Conservation (phyloP, 2,888 invertebrate species). For the Nysson spinosus region DNA sequence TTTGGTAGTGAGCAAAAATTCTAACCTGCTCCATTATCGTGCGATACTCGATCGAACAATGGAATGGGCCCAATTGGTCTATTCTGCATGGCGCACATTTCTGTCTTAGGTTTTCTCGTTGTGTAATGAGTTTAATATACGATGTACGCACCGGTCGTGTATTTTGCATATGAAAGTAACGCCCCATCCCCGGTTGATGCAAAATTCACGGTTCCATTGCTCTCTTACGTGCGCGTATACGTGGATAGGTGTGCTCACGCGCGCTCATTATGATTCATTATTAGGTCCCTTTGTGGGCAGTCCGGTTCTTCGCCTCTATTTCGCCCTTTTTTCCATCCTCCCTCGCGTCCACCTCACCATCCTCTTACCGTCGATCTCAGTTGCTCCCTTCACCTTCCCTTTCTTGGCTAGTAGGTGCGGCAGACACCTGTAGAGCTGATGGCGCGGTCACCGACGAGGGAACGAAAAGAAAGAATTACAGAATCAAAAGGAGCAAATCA, state of each 20-base stretch:
- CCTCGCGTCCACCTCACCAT: constrained; percentile 32
- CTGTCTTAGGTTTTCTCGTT: constrained; percentile 27
- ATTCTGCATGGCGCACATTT: constrained; percentile 5
- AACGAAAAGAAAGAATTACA: constrained; percentile 51
- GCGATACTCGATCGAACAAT: constrained; percentile 23
- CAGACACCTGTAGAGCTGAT: constrained; percentile 68
- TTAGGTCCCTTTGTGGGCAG: constrained; percentile 68
- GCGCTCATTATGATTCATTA: constrained; percentile 72
- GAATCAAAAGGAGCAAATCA: constrained; percentile 61
- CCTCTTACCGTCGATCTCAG: constrained; percentile 18
- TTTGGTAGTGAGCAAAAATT: constrained; percentile 33
- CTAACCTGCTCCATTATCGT: constrained; percentile 7
- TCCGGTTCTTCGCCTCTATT: constrained; percentile 66
- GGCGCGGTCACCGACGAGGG: constrained; percentile 46
- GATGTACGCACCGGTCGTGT: constrained; percentile 35
- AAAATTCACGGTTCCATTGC: constrained; percentile 49
- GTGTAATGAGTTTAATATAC: constrained; percentile 50
- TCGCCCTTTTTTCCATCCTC: constrained; percentile 53
- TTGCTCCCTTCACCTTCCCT: constrained; percentile 9
- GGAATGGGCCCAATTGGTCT: constrained; percentile 8
- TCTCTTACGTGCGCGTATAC: constrained; percentile 45
- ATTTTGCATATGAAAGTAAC: constrained; percentile 69
- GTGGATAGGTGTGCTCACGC: constrained; percentile 34
- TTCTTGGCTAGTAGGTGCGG: constrained; percentile 58
- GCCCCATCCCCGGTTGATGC: constrained; percentile 46